Evolutionary conservation across 2,113 vertebrate species (phyloP).

Genomic region (Paradoxurus hermaphroditus): DNA sequence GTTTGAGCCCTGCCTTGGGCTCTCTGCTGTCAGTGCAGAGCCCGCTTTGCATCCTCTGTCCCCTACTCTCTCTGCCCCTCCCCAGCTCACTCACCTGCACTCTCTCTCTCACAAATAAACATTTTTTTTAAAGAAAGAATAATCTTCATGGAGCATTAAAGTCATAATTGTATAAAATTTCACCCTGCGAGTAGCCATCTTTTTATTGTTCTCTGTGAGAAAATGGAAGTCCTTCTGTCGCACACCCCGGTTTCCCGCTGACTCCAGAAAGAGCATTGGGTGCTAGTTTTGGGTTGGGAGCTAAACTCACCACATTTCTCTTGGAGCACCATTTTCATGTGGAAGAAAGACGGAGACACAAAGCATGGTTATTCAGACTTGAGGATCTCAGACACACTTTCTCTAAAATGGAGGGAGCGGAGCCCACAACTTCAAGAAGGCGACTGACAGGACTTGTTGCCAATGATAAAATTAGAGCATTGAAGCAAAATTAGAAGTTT

Average conservation of each 20-base stretch:
- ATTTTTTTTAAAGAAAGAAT: background rate
- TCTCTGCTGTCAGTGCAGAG: too few species aligned
- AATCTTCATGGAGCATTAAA: background rate
- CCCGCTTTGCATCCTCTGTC: too few species aligned
- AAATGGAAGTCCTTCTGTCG: background rate
- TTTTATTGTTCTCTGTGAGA: background rate
- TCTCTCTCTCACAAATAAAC: too few species aligned
- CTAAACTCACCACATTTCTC: background rate
- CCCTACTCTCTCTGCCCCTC: too few species aligned
- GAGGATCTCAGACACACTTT: background rate
- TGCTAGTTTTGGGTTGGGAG: background rate
- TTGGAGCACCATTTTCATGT: background rate
- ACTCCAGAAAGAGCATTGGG: background rate
- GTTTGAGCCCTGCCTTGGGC: too few species aligned
- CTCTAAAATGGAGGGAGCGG: background rate
- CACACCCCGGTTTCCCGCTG: accelerated
- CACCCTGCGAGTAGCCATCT: background rate
- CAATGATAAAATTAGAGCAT: background rate
- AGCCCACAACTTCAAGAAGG: background rate
- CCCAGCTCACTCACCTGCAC: too few species aligned
- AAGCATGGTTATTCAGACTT: background rate
- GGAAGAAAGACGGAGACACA: background rate
- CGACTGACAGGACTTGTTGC: background rate
- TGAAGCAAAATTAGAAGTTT: background rate
- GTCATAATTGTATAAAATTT: background rate